Conservation (phyloP, 2,797 vertebrate genomes). For the Parambassis ranga region DNA sequence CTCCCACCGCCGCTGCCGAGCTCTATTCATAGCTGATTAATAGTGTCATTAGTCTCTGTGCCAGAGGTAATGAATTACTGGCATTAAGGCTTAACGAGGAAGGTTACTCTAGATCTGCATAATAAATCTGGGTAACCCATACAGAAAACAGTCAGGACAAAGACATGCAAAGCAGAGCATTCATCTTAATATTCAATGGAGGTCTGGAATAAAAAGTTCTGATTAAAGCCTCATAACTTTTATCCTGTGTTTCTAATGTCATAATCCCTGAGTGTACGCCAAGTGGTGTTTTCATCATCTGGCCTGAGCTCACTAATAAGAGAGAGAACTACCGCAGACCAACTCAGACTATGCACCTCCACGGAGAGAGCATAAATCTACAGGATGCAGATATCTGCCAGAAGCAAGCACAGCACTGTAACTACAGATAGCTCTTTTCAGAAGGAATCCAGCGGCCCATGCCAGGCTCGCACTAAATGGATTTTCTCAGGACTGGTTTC, state of each 20-base stretch:
- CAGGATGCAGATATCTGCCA: constrained; percentile 34
- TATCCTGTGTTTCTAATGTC: constrained; percentile 17
- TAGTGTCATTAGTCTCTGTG: constrained; percentile 74
- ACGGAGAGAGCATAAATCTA: constrained; percentile 25
- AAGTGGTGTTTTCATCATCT: constrained; percentile 34
- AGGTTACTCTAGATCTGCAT: constrained; percentile 74
- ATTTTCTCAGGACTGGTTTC: constrained; percentile 47
- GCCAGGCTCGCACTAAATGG: constrained; percentile 37
- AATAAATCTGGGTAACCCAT: constrained; percentile 62
- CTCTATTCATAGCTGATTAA: constrained; percentile 78
- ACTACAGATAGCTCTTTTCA: constrained; percentile 40
- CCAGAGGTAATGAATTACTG: constrained; percentile 76
- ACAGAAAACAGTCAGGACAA: constrained; percentile 51
- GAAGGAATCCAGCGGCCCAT: constrained; percentile 12
- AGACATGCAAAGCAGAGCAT: constrained; percentile 34
- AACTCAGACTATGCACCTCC: constrained; percentile 14
- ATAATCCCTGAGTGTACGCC: constrained; percentile 3
- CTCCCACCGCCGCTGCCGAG: constrained; percentile 45
- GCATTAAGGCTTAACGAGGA: constrained; percentile 77
- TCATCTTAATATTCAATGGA: constrained; percentile 40
- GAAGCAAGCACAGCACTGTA: constrained; percentile 19
- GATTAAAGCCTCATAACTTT: constrained; percentile 26
- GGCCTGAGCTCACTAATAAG: constrained; percentile 41
- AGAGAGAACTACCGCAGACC: constrained; percentile 26
- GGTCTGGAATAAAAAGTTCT: constrained; percentile 24